phyloP scores from a whole-genome alignment of 2,113 vertebrate species.

The Tapirus terrestris region DNA sequence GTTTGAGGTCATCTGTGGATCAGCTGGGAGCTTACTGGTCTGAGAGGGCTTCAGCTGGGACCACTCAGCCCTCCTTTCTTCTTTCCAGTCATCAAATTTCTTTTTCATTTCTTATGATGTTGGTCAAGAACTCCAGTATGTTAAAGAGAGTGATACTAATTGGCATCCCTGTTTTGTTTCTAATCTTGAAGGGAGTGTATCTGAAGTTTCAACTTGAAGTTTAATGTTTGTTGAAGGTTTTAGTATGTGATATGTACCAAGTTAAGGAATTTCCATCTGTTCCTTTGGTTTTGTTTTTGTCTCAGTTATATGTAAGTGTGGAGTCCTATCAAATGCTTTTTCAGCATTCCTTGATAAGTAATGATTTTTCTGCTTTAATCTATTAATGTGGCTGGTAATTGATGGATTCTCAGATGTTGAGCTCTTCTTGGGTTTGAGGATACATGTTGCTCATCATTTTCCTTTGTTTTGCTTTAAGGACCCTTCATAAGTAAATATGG shows the following conservation, averaged over 20 bases:
- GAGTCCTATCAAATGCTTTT: neutral
- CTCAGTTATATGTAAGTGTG: neutral
- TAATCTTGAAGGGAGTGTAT: neutral
- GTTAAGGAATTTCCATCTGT: neutral
- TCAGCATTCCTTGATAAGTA: neutral
- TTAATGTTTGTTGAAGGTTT: neutral
- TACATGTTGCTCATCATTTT: conserved; percentile 42
- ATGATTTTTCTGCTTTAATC: conserved; percentile 1
- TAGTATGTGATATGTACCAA: neutral
- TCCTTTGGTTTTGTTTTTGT: conserved; percentile 34
- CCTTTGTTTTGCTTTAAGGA: neutral
- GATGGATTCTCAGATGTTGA: neutral
- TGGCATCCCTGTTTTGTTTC: neutral
- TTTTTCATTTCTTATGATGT: neutral
- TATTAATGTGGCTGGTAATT: neutral
- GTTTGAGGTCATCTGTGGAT: neutral
- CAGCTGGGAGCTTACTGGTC: neutral
- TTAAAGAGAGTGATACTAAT: neutral
- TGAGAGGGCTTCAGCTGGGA: neutral
- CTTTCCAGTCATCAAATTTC: neutral
- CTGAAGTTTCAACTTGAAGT: neutral
- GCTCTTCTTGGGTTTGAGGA: neutral
- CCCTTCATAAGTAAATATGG: neutral
- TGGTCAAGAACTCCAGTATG: neutral
- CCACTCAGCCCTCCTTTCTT: neutral